Percentiles rank a stretch among this genome's conserved stretches.
Conservation (phyloP, 2,888 invertebrate genomes). For the Drosophila pseudotakahashii region DNA sequence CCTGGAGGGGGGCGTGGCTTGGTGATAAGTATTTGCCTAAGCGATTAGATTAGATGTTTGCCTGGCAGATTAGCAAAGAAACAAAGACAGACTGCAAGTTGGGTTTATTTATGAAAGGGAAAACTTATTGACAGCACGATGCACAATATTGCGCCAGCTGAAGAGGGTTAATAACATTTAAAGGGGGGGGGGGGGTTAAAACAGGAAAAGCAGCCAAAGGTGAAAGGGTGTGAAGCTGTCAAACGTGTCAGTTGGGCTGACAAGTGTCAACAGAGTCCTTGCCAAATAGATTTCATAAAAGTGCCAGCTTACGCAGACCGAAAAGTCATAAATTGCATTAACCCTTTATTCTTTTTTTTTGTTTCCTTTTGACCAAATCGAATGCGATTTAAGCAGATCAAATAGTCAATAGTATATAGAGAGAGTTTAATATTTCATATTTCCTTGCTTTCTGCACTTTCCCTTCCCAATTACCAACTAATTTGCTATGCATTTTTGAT, state of each 20-base stretch:
- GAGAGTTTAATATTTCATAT: background rate
- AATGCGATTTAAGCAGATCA: slow-evolving; percentile 17
- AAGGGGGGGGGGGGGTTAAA: background rate
- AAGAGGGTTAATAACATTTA: slow-evolving; percentile 28
- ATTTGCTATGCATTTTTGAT: slow-evolving; percentile 4
- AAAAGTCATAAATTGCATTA: slow-evolving; percentile 74
- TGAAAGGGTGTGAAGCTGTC: slow-evolving; percentile 64
- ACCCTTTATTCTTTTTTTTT: slow-evolving; percentile 33
- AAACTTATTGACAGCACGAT: slow-evolving; percentile 67
- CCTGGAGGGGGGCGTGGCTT: background rate
- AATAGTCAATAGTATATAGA: background rate
- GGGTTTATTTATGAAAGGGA: slow-evolving; percentile 1
- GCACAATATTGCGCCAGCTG: slow-evolving; percentile 64
- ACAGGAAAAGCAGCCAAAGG: slow-evolving; percentile 14
- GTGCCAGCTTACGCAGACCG: slow-evolving; percentile 46
- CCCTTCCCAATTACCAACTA: background rate
- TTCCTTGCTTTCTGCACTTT: background rate
- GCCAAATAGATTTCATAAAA: slow-evolving; percentile 42
- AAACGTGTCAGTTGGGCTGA: slow-evolving; percentile 75
- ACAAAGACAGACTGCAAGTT: slow-evolving; percentile 18
- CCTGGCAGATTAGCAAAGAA: slow-evolving; percentile 38
- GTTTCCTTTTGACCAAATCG: slow-evolving; percentile 21
- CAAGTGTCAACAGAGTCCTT: slow-evolving; percentile 71
- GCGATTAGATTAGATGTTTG: slow-evolving; percentile 68
- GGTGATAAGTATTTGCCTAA: slow-evolving; percentile 62